Evolutionary conservation across 1,140 invertebrate species (phyloP), one percentile per base, ranked within the genome.

Genomic region (Globodera ellingtonae): DNA sequence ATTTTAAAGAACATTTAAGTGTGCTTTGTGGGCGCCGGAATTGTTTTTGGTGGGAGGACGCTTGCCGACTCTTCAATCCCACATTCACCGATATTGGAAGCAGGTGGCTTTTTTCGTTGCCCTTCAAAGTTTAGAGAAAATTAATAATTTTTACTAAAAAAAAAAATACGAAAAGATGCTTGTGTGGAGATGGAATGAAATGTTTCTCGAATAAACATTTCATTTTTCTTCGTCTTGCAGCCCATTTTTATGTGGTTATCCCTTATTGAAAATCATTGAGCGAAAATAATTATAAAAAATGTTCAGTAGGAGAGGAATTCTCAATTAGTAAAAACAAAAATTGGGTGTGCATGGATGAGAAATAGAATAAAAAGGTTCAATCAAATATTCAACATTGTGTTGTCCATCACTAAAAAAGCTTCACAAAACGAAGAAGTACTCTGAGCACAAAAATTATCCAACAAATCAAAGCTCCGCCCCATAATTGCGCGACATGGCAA

Each of bases 81-180:
- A 76, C 35, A 76, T 76, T 76, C 15, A 46, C 0, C 52, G n/a
- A 47, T 76, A 76, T 65, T 76, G 74, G 74, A 65, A 76, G 66
- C 74, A 76, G 74, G 74, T 76, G 67, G 46, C 1, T 35, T 35
- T 35, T 35, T 35, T 35, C 35, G 35, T 35, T 35, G 35, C 35
- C 35, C 35, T 35, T 5, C 5, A 6, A 35, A 70, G 10, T 69
- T 6, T 69, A 13, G n/a, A 10, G 2, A 69, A 8, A 69, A 69
- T 69, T 24, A 15, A 9, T 69, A 15, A 69, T 44, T 24, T 21
- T 44, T 69, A 18, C 35, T 35, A 44, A 69, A 44, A 24, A 44
- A 24, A 24, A 69, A 44, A 21, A 15, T 24, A 18, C 35, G 18
- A 69, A 69, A 13, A 44, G 9, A 10, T 21, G 13, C n/a, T 65